These are phyloP conservation scores for Pseudocheirus occidentalis DNA, from an alignment of 2,797 vertebrate genomes.

Conservation along the genomic window DNA sequence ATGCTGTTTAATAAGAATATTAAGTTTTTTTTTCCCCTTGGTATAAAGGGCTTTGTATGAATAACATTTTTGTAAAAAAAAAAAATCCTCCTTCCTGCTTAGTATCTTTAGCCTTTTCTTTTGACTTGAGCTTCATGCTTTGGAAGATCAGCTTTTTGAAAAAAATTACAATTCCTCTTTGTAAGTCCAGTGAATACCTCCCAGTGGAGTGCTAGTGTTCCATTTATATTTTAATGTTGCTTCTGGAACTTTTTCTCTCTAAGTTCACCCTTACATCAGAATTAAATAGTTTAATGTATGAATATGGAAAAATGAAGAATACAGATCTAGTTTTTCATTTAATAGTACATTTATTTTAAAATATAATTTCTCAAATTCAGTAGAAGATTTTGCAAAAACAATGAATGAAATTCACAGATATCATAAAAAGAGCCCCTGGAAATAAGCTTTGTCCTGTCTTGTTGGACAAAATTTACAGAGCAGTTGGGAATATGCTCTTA, in stretches of 20 bases:
- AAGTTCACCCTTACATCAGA: neutral
- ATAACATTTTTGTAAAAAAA: slow-evolving; percentile 45
- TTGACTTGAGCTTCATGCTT: slow-evolving; percentile 47
- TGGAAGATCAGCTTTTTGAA: slow-evolving; percentile 38
- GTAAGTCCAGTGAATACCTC: slow-evolving; percentile 61
- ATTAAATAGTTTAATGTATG: slow-evolving; percentile 44
- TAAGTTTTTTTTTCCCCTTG: slow-evolving; percentile 57
- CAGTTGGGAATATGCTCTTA: neutral
- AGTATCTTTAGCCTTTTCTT: slow-evolving; percentile 38
- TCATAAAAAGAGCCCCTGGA: slow-evolving; percentile 28
- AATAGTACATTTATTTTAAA: slow-evolving; percentile 51
- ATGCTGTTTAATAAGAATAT: slow-evolving; percentile 67
- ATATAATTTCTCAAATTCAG: slow-evolving; percentile 45
- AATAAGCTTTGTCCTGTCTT: slow-evolving; percentile 18
- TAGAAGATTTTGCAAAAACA: slow-evolving; percentile 43
- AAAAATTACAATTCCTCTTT: slow-evolving; percentile 58
- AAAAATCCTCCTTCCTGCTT: slow-evolving; percentile 28
- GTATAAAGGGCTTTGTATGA: slow-evolving; percentile 64
- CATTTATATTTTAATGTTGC: slow-evolving; percentile 64
- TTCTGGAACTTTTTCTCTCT: slow-evolving; percentile 36
- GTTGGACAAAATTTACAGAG: neutral
- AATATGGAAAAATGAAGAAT: slow-evolving; percentile 56
- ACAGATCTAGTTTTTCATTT: slow-evolving; percentile 18
- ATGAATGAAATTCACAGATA: slow-evolving; percentile 14
- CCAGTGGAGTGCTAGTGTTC: slow-evolving; percentile 36